phyloP scores from a whole-genome alignment of 2,888 invertebrate species.

The Meloe dianella region DNA sequence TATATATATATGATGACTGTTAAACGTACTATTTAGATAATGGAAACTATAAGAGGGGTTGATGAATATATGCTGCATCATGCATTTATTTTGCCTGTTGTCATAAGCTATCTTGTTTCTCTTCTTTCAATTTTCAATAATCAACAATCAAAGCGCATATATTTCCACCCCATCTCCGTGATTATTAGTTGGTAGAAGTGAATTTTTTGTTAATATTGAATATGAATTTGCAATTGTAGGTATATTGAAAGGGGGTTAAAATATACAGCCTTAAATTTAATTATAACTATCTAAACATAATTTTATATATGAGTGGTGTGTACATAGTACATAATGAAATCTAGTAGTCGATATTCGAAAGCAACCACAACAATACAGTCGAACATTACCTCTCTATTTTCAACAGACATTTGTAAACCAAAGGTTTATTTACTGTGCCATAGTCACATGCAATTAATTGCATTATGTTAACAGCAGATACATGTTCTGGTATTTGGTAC shows the following conservation, averaged over 20 bases:
- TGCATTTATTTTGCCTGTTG: constrained; percentile 33
- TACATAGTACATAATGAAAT: constrained; percentile 30
- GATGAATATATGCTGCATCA: constrained; percentile 45
- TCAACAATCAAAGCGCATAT: no score
- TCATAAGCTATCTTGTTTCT: constrained; percentile 2
- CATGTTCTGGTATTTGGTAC: constrained; percentile 40
- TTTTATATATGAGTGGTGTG: background rate
- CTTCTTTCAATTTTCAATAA: constrained; percentile 2
- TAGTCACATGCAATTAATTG: constrained; percentile 57
- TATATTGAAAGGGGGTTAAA: constrained; percentile 27
- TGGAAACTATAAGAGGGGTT: constrained; percentile 44
- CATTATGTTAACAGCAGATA: constrained; percentile 52
- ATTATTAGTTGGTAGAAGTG: no score
- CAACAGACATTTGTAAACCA: constrained; percentile 51
- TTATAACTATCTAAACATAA: constrained; percentile 38
- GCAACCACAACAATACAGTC: constrained; percentile 43
- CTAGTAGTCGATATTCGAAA: constrained; percentile 34
- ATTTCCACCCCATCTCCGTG: no score
- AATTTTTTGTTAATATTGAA: constrained; percentile 16
- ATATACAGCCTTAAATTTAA: constrained; percentile 41
- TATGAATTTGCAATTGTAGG: constrained; percentile 6
- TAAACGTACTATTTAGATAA: constrained; percentile 47
- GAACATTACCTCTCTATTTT: constrained; percentile 48
- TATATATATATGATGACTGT: constrained; percentile 38
- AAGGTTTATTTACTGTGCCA: constrained; percentile 54